Evolutionary conservation across 2,888 invertebrate genomes (phyloP).

Genomic region (Parochlus steinenii): DNA sequence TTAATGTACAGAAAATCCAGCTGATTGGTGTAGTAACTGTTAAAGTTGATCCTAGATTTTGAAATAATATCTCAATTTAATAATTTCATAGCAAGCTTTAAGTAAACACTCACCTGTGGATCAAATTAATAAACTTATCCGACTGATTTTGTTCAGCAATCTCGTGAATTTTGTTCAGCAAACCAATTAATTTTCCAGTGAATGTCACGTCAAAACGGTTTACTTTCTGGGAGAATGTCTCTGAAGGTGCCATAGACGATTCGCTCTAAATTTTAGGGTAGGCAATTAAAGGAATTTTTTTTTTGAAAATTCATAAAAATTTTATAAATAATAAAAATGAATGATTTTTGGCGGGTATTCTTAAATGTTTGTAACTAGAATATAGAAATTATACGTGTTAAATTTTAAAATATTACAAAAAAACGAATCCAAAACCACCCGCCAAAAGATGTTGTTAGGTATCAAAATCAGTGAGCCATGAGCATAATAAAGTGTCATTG

Average conservation of each 20-base stretch:
- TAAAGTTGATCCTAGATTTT: too few species aligned
- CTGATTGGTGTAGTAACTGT: too few species aligned
- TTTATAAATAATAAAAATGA: background rate
- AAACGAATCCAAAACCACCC: conserved; percentile 2
- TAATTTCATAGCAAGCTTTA: too few species aligned
- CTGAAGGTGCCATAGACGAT: conserved; percentile 23
- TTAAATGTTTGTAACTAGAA: background rate
- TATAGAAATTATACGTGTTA: background rate
- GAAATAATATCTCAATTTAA: too few species aligned
- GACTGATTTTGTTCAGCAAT: conserved; percentile 26
- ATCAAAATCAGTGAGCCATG: conserved; percentile 9
- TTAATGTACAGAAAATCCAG: too few species aligned
- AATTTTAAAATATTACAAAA: background rate
- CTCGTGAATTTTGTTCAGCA: conserved; percentile 27
- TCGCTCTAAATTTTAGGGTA: conserved; percentile 19
- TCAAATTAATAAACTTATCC: conserved; percentile 29
- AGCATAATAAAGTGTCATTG: conserved; percentile 11
- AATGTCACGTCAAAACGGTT: conserved; percentile 28
- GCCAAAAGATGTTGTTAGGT: background rate
- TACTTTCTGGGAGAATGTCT: conserved; percentile 28
- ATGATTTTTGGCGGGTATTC: background rate
- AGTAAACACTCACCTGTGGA: too few species aligned
- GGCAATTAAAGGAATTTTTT: background rate
- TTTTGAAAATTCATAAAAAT: background rate
- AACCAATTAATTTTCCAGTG: conserved; percentile 25